Base-by-base conservation (phyloP, 2,797 vertebrate genomes). In the Acanthornis magna region DNA sequence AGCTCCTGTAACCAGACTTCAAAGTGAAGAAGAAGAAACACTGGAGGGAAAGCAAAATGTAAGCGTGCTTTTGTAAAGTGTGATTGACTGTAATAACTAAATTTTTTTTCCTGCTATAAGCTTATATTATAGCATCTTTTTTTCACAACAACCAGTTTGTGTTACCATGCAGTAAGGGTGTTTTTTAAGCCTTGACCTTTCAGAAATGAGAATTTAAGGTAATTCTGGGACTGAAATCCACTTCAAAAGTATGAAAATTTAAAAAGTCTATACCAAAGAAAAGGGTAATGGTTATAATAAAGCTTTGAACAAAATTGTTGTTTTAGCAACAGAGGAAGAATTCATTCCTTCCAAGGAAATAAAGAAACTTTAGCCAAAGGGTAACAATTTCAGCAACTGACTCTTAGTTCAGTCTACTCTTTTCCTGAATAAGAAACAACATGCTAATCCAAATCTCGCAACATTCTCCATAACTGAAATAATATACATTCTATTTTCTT, bases 1-100 rank as follows among this genome's bases (percentile, higher is more conserved):
- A 66, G 97, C 98, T 53, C 72, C 99, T 95, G 94, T 99, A 68
- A 96, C 98, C 88, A 98, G 89, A 77, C 98, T 99, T 87, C 94
- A 98, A 76, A 96, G 97, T 53, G 27, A 88, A 29, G 96, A 98
- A 42, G 98, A 98, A 93, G 98, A 98, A 87, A 97, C 94, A 0
- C 72, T 96, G 27, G 98, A 98, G 15, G 94, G 97, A 19, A 62
- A 97, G 65, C 97, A 98, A 60, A 97, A 71, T 13, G 99, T 99
- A 96, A 97, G 98, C 95, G 22, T 76, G 29, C 26, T 95, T 91
- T 85, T 91, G 32, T 53, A n/a, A 68, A 73, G 30, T 73, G 20
- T 67, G 61, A 65, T 51, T 85, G 8, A 71, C 32, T 58, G 7
- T 42, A 75, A 47, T 51, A 62, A 70, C 47, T 72, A 48, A 25